phyloP scores from a whole-genome alignment of 2,888 invertebrate genomes.

The Mermis nigrescens region DNA sequence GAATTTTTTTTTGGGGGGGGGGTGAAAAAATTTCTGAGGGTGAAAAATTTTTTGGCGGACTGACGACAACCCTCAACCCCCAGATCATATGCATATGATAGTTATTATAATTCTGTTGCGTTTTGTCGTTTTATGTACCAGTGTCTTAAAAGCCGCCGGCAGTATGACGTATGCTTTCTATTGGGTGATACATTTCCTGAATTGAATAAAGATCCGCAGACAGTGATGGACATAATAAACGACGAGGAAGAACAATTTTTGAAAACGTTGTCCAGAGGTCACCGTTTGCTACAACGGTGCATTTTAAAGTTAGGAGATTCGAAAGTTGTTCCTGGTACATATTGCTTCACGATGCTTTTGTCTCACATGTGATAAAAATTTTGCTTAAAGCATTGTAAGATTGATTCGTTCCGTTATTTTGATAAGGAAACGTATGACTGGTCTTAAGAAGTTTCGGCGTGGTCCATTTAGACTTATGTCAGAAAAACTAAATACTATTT shows the following conservation, averaged over 20 bases:
- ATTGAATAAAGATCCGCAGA: slow-evolving; percentile 63
- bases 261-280: slow-evolving; percentile 75
- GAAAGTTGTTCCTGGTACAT: slow-evolving; percentile 51
- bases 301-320: slow-evolving; percentile 52
- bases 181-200: slow-evolving; percentile 47
- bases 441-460: too few relatives aligned
- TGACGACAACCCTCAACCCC: too few relatives aligned
- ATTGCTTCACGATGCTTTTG: not conserved
- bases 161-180: slow-evolving; percentile 13
- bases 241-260: slow-evolving; percentile 94
- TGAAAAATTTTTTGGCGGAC: too few relatives aligned
- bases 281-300: slow-evolving; percentile 70
- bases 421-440: too few relatives aligned
- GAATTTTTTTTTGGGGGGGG: too few relatives aligned
- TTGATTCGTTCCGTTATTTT: too few relatives aligned
- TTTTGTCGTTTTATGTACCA: slow-evolving; percentile 5
- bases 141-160: slow-evolving; percentile 1
- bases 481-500: too few relatives aligned
- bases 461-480: too few relatives aligned
- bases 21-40: too few relatives aligned
- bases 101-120: not conserved
- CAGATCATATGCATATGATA: too few relatives aligned
- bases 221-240: slow-evolving; percentile 72
- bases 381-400: too few relatives aligned
- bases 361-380: not conserved